phyloP scores from a whole-genome alignment of 1,140 invertebrate genomes.

The Teleogryllus occipitalis region DNA sequence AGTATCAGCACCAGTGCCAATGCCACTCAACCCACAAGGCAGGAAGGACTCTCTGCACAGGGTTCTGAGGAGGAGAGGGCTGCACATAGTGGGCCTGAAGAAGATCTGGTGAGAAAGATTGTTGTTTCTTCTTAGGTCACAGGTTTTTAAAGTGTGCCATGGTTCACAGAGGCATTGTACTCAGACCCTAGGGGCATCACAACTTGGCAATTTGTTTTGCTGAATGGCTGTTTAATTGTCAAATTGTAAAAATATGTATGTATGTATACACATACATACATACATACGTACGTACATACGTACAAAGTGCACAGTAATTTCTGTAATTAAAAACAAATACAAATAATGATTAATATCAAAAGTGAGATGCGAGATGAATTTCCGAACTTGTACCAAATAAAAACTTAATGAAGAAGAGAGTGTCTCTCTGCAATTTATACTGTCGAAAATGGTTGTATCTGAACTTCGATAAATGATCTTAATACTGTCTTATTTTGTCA shows the following conservation, averaged over 20 bases:
- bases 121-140: not conserved
- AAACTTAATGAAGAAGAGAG: too few relatives aligned
- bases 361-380: too few relatives aligned
- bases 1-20: not conserved
- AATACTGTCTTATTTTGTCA: too few relatives aligned
- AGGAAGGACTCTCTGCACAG: conserved; percentile 16
- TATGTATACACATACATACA: not conserved
- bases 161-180: not conserved
- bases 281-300: too few relatives aligned
- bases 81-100: conserved; percentile 13
- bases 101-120: conserved; percentile 19
- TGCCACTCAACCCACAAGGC: conserved; percentile 15
- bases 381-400: too few relatives aligned
- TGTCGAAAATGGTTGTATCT: too few relatives aligned
- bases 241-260: not conserved
- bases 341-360: too few relatives aligned
- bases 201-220: not conserved
- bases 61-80: conserved; percentile 24
- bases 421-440: too few relatives aligned
- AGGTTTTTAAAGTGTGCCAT: not conserved
- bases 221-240: not conserved
- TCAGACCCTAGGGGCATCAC: not conserved
- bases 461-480: too few relatives aligned
- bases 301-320: too few relatives aligned
- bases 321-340: too few relatives aligned